Conservation (phyloP, 2,797 vertebrate genomes). For the Arremon aurantiirostris region DNA sequence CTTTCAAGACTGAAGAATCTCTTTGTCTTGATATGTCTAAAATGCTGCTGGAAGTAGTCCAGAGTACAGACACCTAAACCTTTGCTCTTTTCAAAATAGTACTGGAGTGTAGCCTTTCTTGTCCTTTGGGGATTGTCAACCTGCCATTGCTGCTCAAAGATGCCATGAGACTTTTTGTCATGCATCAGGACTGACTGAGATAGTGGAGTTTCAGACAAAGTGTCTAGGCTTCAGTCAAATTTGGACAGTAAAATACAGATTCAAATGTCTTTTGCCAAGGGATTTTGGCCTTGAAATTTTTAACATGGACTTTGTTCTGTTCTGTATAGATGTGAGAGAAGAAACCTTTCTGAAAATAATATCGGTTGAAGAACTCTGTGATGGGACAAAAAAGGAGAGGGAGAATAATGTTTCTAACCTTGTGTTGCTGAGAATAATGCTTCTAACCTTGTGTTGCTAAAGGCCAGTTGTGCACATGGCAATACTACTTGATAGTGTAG, state of each 20-base stretch:
- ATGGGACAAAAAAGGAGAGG: not conserved
- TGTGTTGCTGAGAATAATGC: not conserved
- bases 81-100: not conserved
- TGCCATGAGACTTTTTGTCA: not conserved
- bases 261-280: not conserved
- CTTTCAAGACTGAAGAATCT: not conserved
- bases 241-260: not conserved
- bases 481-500: not conserved
- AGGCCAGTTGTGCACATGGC: not conserved
- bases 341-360: not conserved
- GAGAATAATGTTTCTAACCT: not conserved
- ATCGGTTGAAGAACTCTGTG: fast-evolving
- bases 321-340: not conserved
- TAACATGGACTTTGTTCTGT: not conserved
- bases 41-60: not conserved
- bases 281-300: not conserved
- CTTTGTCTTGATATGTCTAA: not conserved
- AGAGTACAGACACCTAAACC: not conserved
- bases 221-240: not conserved
- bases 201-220: not conserved
- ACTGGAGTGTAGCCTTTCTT: not conserved
- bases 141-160: not conserved
- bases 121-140: not conserved
- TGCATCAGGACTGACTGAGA: not conserved
- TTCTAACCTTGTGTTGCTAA: not conserved